These are phyloP conservation scores for Caradrina clavipalpis DNA, from an alignment of 2,888 invertebrate genomes.

Conservation along the genomic window DNA sequence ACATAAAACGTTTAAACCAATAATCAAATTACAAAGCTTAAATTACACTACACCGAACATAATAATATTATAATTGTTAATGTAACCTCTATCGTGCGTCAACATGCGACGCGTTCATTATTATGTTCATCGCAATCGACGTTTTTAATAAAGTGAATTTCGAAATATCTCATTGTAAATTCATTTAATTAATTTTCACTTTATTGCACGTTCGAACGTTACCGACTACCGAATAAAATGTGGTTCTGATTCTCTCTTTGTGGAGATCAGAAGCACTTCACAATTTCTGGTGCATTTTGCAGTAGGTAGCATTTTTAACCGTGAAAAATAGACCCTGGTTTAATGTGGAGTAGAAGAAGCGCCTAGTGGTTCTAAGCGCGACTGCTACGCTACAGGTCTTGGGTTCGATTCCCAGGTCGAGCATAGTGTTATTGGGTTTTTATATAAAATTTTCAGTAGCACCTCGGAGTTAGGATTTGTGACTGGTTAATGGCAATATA, in stretches of 20 bases:
- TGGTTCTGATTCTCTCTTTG: slow-evolving; percentile 4
- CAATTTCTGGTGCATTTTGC: background rate
- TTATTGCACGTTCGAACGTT: slow-evolving; percentile 9
- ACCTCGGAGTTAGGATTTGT: too few relatives aligned
- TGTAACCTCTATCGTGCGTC: slow-evolving; percentile 23
- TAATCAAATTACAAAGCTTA: background rate
- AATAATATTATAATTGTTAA: too few relatives aligned
- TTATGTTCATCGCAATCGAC: slow-evolving; percentile 10
- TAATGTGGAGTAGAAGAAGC: background rate
- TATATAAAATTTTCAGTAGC: too few relatives aligned
- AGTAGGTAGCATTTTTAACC: too few relatives aligned
- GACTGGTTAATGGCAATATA: too few relatives aligned
- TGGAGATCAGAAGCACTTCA: background rate
- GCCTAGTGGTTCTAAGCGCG: too few relatives aligned
- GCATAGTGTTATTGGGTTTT: too few relatives aligned
- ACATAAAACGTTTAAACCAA: background rate
- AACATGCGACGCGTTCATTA: slow-evolving; percentile 14
- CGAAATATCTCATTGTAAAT: slow-evolving; percentile 46
- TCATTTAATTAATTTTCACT: slow-evolving; percentile 46
- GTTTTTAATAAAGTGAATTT: slow-evolving; percentile 45
- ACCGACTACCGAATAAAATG: background rate
- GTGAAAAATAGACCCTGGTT: too few relatives aligned
- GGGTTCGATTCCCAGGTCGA: too few relatives aligned
- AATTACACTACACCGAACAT: background rate
- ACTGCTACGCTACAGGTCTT: too few relatives aligned